Percentiles rank a stretch among this genome's conserved stretches.
These are phyloP conservation scores for Flexamia atlantica DNA, from an alignment of 2,888 invertebrate species.

Conservation along the genomic window DNA sequence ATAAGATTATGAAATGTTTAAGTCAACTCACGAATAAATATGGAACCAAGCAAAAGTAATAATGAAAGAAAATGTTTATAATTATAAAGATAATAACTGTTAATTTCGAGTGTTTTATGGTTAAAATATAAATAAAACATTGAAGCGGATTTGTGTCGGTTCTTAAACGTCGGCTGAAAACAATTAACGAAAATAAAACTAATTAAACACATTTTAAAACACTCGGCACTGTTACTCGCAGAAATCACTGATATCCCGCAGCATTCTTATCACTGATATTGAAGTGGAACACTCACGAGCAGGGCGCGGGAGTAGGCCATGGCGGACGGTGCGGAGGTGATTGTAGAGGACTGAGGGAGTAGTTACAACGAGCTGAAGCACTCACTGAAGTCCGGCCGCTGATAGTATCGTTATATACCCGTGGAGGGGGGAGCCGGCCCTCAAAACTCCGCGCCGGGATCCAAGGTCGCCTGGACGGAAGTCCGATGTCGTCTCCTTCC, in stretches of 20 bases:
- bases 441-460: constrained; percentile 11
- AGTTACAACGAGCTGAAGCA: constrained; percentile 16
- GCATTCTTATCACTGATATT: not conserved
- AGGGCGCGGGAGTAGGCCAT: constrained; percentile 43
- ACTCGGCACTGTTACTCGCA: not conserved
- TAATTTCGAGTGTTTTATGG: too few relatives aligned
- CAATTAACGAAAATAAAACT: too few relatives aligned
- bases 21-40: too few relatives aligned
- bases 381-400: constrained; percentile 12
- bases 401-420: constrained; percentile 53
- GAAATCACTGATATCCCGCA: not conserved
- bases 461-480: constrained; percentile 51
- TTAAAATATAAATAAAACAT: too few relatives aligned
- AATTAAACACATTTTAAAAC: not conserved
- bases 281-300: constrained; percentile 25
- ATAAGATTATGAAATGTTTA: too few relatives aligned
- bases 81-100: too few relatives aligned
- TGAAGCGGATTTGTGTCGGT: too few relatives aligned
- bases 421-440: constrained; percentile 45
- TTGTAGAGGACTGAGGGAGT: not conserved
- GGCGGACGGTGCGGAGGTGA: constrained; percentile 1
- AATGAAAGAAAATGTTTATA: too few relatives aligned
- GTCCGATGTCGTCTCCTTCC: constrained; percentile 48
- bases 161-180: too few relatives aligned
- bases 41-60: too few relatives aligned